Base-by-base conservation (phyloP, 2,888 invertebrate species). In the Hydrotaea cyrtoneurina region DNA sequence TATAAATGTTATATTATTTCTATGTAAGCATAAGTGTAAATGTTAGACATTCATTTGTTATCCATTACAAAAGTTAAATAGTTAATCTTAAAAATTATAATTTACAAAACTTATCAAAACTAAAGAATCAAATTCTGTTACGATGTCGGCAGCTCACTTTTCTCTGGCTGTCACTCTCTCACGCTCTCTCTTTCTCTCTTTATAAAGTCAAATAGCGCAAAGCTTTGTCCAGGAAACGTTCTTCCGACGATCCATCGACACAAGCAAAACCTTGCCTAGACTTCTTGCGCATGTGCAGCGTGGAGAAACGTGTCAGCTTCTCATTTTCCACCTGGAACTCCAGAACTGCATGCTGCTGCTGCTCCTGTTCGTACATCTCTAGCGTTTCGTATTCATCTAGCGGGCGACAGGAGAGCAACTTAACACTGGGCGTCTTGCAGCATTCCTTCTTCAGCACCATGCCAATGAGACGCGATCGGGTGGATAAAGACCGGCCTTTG, bases 181-280 rank as follows among this genome's bases (percentile, higher is more conserved):
- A n/a, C n/a, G n/a, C n/a, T n/a, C n/a, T n/a, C n/a, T 10, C 31
- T 31, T 10, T 43, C 7, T 8, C 13, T 15, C 17, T 23, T 46
- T 53, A 91, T 86, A 91, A 87, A 57, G 90, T 90, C 57, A 91
- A 83, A 74, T 89, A 90, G 26, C 91, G 88, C 86, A 91, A 74
- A 2, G 90, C 91, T 71, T 89, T 90, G 82, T 89, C 87, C 10
- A 91, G 81, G 79, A 90, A 90, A 31, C 89, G 85, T 43, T 88
- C 86, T 26, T 90, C 88, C 0, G 87, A 39, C 0, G 88, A 86
- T 0, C 83, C 85, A 5, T 85, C 82, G 3, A 39, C 5, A 39
- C 10, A 50, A 21, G 31, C 64, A 73, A 80, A 59, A 84, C 87
- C n/a, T 79, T 83, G 77, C 78, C 86, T 15, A 78, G 79, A 5